Evolutionary conservation across 2,888 invertebrate genomes (phyloP), one percentile per base, ranked within the genome.

Genomic region (Tridacna gigas): DNA sequence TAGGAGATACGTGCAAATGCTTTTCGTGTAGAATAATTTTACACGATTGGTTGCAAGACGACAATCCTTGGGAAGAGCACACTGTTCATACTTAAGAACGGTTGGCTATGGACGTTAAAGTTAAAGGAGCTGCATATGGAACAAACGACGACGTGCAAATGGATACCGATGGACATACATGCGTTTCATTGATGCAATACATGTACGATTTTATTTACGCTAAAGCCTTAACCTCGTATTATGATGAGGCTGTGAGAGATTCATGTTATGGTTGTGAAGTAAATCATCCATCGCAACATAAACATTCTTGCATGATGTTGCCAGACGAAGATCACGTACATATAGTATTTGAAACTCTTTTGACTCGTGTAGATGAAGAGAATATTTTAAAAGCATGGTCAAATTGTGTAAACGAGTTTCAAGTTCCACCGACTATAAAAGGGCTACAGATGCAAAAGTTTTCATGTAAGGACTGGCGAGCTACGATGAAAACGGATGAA

Each of bases 401-500:
- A n/a, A n/a, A n/a, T n/a, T n/a, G 63, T 63, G 22, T 63, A 22
- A 22, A 63, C 20, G 56, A 56, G 56, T 56, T 63, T 22, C 12
- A 63, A 20, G 25, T 63, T 25, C 63, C 63, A 25, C 25, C 63
- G 13, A 22, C 63, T 63, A 13, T 63, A 25, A 18, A 63, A 22
- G 63, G 22, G 13, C 22, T 63, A 25, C 63, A 63, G 25, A 1
- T 22, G 13, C 63, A 22, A 12, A 63, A 63, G 25, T 22, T 25
- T 63, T 63, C 63, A 13, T 63, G 63, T 22, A 63, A 63, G 25
- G 25, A 63, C 25, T 63, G 63, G 63, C 25, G 63, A 3, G 63
- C 63, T 25, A 63, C 63, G 25, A 63, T 63, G 63, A 63, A 63
- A 63, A 63, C 63, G 25, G 63, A 63, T 25, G 25, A 22, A 20